Conservation (phyloP, 2,888 invertebrate species). For the Sisyra nigra region DNA sequence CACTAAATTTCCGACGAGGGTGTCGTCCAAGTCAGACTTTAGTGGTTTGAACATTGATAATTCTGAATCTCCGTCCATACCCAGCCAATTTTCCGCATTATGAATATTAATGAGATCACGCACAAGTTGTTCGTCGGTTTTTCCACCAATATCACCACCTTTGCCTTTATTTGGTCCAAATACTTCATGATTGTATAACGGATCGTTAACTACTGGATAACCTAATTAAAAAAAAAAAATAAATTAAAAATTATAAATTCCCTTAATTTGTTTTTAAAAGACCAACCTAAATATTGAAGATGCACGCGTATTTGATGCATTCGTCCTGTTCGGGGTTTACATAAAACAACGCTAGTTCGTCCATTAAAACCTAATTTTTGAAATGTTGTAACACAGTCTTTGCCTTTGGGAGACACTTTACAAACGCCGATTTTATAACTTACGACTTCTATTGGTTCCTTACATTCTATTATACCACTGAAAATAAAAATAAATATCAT, state of each 20-base stretch:
- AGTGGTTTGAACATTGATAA: slow-evolving; percentile 61
- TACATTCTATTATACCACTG: slow-evolving; percentile 70
- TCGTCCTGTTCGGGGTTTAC: slow-evolving; percentile 88
- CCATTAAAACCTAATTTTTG: slow-evolving; percentile 77
- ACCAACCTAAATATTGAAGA: slow-evolving; percentile 83
- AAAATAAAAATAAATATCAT: slow-evolving; percentile 7
- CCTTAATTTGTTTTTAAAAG: neutral
- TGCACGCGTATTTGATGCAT: slow-evolving; percentile 99
- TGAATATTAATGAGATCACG: slow-evolving; percentile 80
- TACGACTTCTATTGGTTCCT: slow-evolving; percentile 82
- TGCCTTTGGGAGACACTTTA: slow-evolving; percentile 84
- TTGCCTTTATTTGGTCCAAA: slow-evolving; percentile 90
- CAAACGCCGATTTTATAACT: slow-evolving; percentile 94
- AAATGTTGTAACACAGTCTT: slow-evolving; percentile 84
- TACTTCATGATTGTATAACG: slow-evolving; percentile 88
- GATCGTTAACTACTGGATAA: slow-evolving; percentile 94
- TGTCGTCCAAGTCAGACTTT: slow-evolving; percentile 49
- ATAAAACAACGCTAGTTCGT: slow-evolving; percentile 82
- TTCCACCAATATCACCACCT: slow-evolving; percentile 73
- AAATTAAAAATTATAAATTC: neutral
- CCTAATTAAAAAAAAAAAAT: slow-evolving; percentile 36
- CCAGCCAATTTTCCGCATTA: slow-evolving; percentile 88
- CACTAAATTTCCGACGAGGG: slow-evolving; percentile 22
- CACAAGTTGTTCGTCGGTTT: slow-evolving; percentile 77
- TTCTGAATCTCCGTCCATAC: slow-evolving; percentile 78